These are phyloP conservation scores for Sthenelais limicola DNA, from an alignment of 2,888 invertebrate genomes.

Conservation along the genomic window DNA sequence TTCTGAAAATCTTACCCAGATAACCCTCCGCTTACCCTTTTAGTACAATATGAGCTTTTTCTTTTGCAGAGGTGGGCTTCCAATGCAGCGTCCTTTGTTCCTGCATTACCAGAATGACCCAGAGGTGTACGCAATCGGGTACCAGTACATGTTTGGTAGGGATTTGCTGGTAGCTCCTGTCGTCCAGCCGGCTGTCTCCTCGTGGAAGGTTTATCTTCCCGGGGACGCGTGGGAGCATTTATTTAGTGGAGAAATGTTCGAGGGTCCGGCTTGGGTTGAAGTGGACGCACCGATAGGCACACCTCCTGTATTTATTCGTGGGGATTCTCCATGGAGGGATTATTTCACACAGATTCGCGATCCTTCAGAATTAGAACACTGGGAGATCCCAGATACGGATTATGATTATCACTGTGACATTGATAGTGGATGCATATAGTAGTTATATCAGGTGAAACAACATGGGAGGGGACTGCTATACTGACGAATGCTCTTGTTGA, in stretches of 20 bases:
- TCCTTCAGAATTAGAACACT: too few species aligned
- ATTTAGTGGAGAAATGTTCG: constrained; percentile 53
- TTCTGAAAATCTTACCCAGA: too few species aligned
- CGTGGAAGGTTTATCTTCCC: constrained; percentile 59
- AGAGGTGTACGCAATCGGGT: constrained; percentile 51
- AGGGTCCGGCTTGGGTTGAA: constrained; percentile 47
- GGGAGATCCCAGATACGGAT: too few species aligned
- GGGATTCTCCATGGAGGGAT: constrained; percentile 2
- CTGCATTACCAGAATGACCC: constrained; percentile 59
- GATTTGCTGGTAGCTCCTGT: constrained; percentile 67
- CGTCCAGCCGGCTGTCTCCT: constrained; percentile 50
- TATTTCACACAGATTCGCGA: too few species aligned
- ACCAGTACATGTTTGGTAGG: constrained; percentile 65
- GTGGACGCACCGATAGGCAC: constrained; percentile 59
- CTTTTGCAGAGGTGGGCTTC: constrained; percentile 59
- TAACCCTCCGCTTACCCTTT: too few species aligned
- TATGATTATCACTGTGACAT: too few species aligned
- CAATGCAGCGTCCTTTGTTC: constrained; percentile 63
- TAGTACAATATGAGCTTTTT: constrained; percentile 14
- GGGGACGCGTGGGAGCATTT: constrained; percentile 58
- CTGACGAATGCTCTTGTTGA: too few species aligned
- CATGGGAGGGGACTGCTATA: too few species aligned
- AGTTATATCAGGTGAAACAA: too few species aligned
- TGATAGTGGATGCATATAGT: too few species aligned
- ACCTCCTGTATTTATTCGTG: constrained; percentile 63